phyloP scores from a whole-genome alignment of 2,113 vertebrate genomes.

The Tachysurus vachellii region DNA sequence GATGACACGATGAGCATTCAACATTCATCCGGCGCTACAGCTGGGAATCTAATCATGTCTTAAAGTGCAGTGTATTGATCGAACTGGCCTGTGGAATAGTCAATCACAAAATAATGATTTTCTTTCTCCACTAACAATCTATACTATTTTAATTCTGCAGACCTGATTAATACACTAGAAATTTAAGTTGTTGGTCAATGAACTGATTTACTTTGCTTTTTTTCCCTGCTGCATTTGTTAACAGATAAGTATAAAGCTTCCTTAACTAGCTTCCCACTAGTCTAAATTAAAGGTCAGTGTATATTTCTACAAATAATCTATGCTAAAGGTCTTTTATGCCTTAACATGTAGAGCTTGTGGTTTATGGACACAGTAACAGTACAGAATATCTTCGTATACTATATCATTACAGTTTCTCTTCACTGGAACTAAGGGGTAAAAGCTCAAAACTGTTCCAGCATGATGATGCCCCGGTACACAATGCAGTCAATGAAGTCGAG shows the following conservation, averaged over 20 bases:
- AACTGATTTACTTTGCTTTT: neutral
- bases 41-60: slow-evolving; percentile 20
- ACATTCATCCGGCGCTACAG: neutral
- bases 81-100: neutral
- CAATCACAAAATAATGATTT: slow-evolving; percentile 36
- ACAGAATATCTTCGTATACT: neutral
- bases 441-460: neutral
- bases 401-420: neutral
- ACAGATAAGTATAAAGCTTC: neutral
- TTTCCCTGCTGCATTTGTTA: neutral
- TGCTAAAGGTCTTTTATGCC: neutral
- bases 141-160: slow-evolving; percentile 32
- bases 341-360: neutral
- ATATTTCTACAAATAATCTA: neutral
- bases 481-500: neutral
- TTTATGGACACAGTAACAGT: neutral
- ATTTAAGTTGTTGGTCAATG: neutral
- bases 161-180: slow-evolving; percentile 11
- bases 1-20: neutral
- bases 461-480: neutral
- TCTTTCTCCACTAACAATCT: slow-evolving; percentile 31
- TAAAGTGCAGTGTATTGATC: slow-evolving; percentile 29
- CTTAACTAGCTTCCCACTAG: neutral
- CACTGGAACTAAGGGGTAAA: neutral
- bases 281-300: neutral